Base-by-base conservation (phyloP, 2,888 invertebrate species). In the Harpalus rubripes region DNA sequence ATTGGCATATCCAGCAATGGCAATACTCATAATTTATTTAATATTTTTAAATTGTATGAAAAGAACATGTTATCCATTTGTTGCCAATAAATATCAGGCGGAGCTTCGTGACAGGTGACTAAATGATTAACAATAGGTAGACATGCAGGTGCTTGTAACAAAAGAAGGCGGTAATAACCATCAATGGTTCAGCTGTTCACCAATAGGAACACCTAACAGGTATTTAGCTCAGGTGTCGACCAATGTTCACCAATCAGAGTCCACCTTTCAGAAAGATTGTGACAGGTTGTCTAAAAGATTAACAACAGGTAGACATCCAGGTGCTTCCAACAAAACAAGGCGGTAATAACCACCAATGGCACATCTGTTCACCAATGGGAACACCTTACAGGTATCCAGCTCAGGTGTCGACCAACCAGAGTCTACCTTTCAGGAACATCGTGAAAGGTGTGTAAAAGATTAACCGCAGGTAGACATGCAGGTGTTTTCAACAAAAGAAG, bases 81-180 rank as follows among this genome's bases (percentile, higher is more conserved):
- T 32, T 3, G 59, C 7, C 7, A 1, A 56, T 72, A 12, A 58
- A 44, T 22, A 18, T 12, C 63, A 76, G 74, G 72, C 76, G 76
- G 74, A 61, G 83, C 41, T 44, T 32, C 61, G 15, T 83, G 44
- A 44, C 44, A 44, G 44, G 44, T 44, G 44, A n/a, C n/a, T n/a
- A n/a, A n/a, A n/a, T n/a, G n/a, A n/a, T n/a, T n/a, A n/a, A n/a
- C n/a, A n/a, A n/a, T n/a, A n/a, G n/a, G n/a, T n/a, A n/a, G n/a
- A n/a, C n/a, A n/a, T n/a, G n/a, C n/a, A n/a, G n/a, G n/a, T n/a
- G n/a, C n/a, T n/a, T n/a, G n/a, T n/a, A n/a, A n/a, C n/a, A n/a
- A n/a, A n/a, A n/a, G n/a, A n/a, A n/a, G n/a, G n/a, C n/a, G n/a
- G n/a, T n/a, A n/a, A n/a, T n/a, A n/a, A n/a, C n/a, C n/a, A n/a